A percentile compares a stretch with the other conserved stretches of the same genome.
Conservation (phyloP, 2,888 invertebrate species). For the Agrochola lota region DNA sequence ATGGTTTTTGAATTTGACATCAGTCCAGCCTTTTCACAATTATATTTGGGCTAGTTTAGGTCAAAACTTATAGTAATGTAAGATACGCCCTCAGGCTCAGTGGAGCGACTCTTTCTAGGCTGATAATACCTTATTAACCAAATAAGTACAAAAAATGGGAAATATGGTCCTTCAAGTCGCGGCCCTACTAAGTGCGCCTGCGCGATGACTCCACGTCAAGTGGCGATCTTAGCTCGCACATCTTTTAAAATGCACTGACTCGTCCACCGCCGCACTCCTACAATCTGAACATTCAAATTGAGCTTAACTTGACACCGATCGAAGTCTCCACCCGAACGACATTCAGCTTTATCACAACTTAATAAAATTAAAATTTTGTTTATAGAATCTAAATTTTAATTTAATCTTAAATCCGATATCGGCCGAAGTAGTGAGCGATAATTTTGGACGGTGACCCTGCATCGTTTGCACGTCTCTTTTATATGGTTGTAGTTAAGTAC, state of each 20-base stretch:
- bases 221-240: constrained; percentile 66
- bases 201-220: constrained; percentile 70
- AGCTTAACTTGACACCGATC: constrained; percentile 61
- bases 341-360: constrained; percentile 34
- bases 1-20: not conserved
- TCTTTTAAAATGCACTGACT: constrained; percentile 70
- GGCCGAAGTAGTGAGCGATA: constrained; percentile 35
- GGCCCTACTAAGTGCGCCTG: constrained; percentile 70
- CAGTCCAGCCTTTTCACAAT: not conserved
- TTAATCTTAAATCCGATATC: constrained; percentile 20
- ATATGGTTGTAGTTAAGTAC: constrained; percentile 38
- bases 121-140: not conserved
- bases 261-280: constrained; percentile 55
- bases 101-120: not conserved
- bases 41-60: not conserved
- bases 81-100: not conserved
- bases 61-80: not conserved
- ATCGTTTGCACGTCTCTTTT: constrained; percentile 53
- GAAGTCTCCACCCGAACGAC: constrained; percentile 25
- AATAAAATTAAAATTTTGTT: constrained; percentile 49
- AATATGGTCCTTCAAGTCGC: constrained; percentile 31
- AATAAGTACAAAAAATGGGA: not conserved
- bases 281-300: constrained; percentile 70
- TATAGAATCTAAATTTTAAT: no score
- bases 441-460: constrained; percentile 60